Conservation (phyloP, 2,888 invertebrate genomes). For the Pandemis heparana region DNA sequence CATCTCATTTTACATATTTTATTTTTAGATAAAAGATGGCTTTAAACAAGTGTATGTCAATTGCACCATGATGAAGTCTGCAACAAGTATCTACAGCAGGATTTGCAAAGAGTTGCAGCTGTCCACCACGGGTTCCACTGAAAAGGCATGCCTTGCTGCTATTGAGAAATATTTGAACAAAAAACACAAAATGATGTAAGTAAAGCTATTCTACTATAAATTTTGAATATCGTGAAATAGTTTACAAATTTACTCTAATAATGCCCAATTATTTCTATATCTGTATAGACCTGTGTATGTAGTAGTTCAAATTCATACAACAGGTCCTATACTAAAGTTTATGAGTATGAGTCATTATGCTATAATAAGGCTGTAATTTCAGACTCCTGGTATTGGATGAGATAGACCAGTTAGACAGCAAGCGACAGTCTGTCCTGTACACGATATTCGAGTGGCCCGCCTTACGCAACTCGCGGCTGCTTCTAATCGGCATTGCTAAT, state of each 20-base stretch:
- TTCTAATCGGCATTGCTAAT: slow-evolving; percentile 97
- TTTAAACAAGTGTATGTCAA: slow-evolving; percentile 91
- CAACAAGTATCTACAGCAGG: slow-evolving; percentile 91
- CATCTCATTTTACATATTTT: too few relatives aligned
- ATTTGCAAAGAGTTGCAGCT: slow-evolving; percentile 90
- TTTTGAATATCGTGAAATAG: too few relatives aligned
- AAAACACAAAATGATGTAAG: slow-evolving; percentile 91
- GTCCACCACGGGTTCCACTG: slow-evolving; percentile 83
- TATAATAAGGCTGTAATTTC: slow-evolving; percentile 39
- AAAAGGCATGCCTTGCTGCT: slow-evolving; percentile 87
- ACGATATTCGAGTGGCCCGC: slow-evolving; percentile 98
- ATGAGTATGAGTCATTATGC: too few relatives aligned
- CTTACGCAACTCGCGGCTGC: slow-evolving; percentile 87
- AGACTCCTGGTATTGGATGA: slow-evolving; percentile 96
- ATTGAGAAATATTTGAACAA: slow-evolving; percentile 89
- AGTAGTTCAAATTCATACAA: too few relatives aligned
- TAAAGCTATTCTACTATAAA: slow-evolving; percentile 31
- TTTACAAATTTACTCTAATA: not conserved
- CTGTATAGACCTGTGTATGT: too few relatives aligned
- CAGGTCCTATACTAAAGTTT: too few relatives aligned
- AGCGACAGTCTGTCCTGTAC: slow-evolving; percentile 94
- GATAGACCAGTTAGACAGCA: slow-evolving; percentile 96
- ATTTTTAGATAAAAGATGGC: slow-evolving; percentile 78
- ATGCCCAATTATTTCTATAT: not conserved
- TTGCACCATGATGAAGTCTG: slow-evolving; percentile 95